Percentiles rank a stretch among this genome's conserved stretches.
Evolutionary conservation across 35 echinoderm and acorn worm species (phyloP).

Genomic region (Lytechinus pictus): DNA sequence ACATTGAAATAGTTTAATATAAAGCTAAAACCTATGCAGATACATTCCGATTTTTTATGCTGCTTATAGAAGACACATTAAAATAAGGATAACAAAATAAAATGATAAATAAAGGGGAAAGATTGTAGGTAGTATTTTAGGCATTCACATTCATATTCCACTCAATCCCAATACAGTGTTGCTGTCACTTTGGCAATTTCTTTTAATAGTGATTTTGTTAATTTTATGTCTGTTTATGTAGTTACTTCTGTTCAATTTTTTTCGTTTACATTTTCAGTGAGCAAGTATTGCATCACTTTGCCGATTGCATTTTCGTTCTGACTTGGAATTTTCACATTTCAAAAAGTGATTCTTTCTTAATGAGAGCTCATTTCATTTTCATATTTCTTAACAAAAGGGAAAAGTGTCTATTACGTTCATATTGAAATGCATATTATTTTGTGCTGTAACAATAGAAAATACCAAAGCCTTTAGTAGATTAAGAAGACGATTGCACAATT

Average conservation of each 20-base stretch:
- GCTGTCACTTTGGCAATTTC: background rate
- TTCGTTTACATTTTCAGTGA: background rate
- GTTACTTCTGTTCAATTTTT: background rate
- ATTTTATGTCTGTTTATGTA: background rate
- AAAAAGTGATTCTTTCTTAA: background rate
- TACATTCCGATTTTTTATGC: too few species aligned
- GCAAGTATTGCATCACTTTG: background rate
- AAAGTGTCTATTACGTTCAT: background rate
- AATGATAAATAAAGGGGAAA: too few species aligned
- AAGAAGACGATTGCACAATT: background rate
- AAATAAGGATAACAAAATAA: too few species aligned
- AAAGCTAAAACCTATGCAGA: too few species aligned
- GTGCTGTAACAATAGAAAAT: background rate
- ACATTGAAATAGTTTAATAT: too few species aligned
- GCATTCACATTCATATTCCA: background rate
- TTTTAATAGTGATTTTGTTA: background rate
- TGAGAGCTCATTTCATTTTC: background rate
- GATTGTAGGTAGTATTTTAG: background rate
- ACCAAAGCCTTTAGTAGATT: background rate
- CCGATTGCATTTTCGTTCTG: background rate
- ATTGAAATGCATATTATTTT: background rate
- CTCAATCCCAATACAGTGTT: background rate
- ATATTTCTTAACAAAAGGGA: background rate
- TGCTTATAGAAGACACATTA: too few species aligned
- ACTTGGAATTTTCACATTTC: background rate